Percentiles rank a stretch among this genome's conserved stretches.
phyloP scores from a whole-genome alignment of 2,888 invertebrate species.

The Cantharis rufa region DNA sequence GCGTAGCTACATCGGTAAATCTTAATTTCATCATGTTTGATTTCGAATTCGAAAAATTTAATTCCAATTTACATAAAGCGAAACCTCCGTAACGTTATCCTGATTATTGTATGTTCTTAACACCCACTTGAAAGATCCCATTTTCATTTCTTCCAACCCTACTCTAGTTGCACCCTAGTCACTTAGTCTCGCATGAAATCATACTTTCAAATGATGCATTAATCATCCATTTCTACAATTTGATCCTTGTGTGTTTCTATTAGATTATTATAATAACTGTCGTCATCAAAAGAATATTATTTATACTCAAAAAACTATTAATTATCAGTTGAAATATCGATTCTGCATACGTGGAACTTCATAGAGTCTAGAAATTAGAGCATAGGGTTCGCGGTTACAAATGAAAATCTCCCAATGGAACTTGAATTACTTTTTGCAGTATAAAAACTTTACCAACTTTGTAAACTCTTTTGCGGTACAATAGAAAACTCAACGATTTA shows the following conservation, averaged over 20 bases:
- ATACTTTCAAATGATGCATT: neutral
- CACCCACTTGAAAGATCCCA: neutral
- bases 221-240: neutral
- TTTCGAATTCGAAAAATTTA: neutral
- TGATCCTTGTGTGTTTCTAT: neutral
- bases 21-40: neutral
- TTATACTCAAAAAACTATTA: neutral
- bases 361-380: neutral
- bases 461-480: neutral
- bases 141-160: neutral
- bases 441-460: neutral
- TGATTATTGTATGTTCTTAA: neutral
- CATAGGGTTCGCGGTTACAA: neutral
- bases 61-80: neutral
- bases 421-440: neutral
- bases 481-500: neutral
- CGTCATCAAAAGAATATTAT: neutral
- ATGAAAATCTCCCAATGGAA: neutral
- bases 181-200: neutral
- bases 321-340: neutral
- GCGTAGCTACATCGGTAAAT: neutral
- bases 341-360: neutral
- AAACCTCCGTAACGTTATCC: neutral
- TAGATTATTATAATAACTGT: neutral
- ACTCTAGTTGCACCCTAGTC: neutral